Conservation (phyloP, 2,888 invertebrate species). For the Apantesis nais region DNA sequence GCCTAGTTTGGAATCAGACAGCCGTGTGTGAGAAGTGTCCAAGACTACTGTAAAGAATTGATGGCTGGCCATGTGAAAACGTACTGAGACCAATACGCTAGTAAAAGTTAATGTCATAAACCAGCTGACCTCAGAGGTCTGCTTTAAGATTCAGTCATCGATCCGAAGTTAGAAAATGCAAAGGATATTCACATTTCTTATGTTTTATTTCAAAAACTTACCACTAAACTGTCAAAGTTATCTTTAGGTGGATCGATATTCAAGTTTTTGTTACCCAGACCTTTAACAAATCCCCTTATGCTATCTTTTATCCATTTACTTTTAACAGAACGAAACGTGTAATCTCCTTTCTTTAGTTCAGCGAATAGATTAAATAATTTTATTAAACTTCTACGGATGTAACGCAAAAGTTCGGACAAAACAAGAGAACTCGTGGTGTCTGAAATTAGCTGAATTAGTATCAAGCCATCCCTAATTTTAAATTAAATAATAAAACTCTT, state of each 20-base stretch:
- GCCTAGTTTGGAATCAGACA: no score
- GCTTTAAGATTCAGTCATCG: not conserved
- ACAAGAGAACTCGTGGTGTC: no score
- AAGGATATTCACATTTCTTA: not conserved
- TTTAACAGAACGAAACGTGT: conserved; percentile 85
- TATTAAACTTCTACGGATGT: no score
- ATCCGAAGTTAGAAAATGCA: not conserved
- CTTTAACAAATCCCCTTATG: conserved; percentile 86
- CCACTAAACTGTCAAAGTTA: conserved; percentile 52
- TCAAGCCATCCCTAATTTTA: no score
- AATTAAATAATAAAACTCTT: no score
- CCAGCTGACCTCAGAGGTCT: not conserved
- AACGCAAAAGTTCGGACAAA: no score
- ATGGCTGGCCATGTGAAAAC: no score
- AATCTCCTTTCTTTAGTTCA: conserved; percentile 75
- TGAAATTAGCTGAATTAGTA: no score
- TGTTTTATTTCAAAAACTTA: conserved; percentile 39
- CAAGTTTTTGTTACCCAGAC: conserved; percentile 59
- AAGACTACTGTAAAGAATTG: no score
- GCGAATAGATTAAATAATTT: conserved; percentile 78
- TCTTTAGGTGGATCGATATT: conserved; percentile 46
- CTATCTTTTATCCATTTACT: conserved; percentile 85
- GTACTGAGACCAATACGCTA: no score
- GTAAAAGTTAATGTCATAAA: no score
- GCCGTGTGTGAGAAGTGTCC: no score